Conservation (phyloP, 2,888 invertebrate species). For the Ochropleura leucogaster region DNA sequence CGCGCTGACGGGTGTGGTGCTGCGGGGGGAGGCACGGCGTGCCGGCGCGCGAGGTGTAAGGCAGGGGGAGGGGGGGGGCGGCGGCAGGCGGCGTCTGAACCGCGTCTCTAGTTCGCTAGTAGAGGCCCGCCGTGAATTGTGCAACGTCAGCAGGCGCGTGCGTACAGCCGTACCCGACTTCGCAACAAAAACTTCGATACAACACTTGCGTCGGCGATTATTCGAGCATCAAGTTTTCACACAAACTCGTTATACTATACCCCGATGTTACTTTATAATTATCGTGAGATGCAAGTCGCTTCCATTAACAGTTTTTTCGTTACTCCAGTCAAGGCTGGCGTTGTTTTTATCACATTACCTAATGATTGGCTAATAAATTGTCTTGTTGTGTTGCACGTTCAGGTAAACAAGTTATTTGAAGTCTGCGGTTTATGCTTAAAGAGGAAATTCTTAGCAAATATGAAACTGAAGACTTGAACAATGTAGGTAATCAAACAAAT, state of each 20-base stretch:
- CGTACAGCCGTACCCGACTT: conserved; percentile 74
- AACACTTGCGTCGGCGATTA: conserved; percentile 68
- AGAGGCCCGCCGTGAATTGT: conserved; percentile 82
- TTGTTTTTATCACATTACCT: conserved; percentile 55
- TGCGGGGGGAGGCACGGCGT: conserved; percentile 64
- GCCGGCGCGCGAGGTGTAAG: conserved; percentile 60
- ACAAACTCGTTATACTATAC: conserved; percentile 62
- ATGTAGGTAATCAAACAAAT: conserved; percentile 16
- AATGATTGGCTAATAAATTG: conserved; percentile 62
- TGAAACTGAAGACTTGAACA: conserved; percentile 9
- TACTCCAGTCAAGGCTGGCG: conserved; percentile 65
- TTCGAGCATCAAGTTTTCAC: conserved; percentile 66
- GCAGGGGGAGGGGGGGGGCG: conserved; percentile 62
- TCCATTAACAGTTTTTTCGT: conserved; percentile 65
- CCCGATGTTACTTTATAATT: conserved; percentile 65
- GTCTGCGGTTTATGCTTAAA: conserved; percentile 5
- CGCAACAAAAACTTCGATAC: conserved; percentile 73
- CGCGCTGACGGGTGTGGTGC: conserved; percentile 70
- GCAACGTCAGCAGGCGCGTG: conserved; percentile 87
- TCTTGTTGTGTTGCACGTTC: conserved; percentile 49
- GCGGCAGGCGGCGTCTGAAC: conserved; percentile 78
- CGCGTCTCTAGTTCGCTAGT: conserved; percentile 78
- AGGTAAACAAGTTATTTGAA: conserved; percentile 23
- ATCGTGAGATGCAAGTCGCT: conserved; percentile 67
- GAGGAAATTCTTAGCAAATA: conserved; percentile 5